Base-by-base conservation (phyloP, 2,797 vertebrate species). In the Syngnathus rostellatus region DNA sequence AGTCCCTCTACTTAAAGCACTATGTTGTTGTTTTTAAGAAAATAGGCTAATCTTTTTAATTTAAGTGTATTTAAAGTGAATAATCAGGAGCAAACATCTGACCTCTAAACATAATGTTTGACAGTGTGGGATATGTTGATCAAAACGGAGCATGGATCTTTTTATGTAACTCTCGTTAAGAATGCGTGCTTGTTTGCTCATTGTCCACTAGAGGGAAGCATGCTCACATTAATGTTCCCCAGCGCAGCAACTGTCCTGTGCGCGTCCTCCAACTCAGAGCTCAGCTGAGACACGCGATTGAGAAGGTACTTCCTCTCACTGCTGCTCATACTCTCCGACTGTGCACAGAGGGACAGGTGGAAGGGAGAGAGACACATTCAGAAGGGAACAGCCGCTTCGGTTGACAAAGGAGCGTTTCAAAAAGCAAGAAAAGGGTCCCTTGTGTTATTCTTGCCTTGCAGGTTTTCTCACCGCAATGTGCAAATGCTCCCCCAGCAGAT, bases 171-270 rank as follows among this genome's bases (percentile, higher is more conserved):
- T 6, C 16, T 48, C 6, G 46, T 16, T 6, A 19, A 5, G 6
- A 17, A 48, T 7, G 46, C 14, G 6, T 48, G 46, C 46, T 17
- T 63, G 23, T 25, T 31, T 6, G 16, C 6, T 17, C 10, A 43
- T 25, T 69, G 68, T 72, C 83, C 85, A 81, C 61, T 75, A 85
- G 87, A 73, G 75, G 85, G 68, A 72, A 65, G 71, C 78, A 21
- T 75, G 64, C 90, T 90, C 80, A 91, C 91, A 68, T 90, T 91
- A 45, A 91, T 88, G 81, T 83, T 90, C 75, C 91, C 86, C 80
- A 90, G 71, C 10, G 87, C 83, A 17, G 77, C 73, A 2, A 92
- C 88, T 68, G 86, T 90, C 48, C 79, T 87, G 83, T 87, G 85
- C 64, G 88, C 85, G 0, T 85, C 78, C 41, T 90, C 84, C 71